Evolutionary conservation across 2,797 vertebrate genomes (phyloP).

Genomic region (Argentina silus): DNA sequence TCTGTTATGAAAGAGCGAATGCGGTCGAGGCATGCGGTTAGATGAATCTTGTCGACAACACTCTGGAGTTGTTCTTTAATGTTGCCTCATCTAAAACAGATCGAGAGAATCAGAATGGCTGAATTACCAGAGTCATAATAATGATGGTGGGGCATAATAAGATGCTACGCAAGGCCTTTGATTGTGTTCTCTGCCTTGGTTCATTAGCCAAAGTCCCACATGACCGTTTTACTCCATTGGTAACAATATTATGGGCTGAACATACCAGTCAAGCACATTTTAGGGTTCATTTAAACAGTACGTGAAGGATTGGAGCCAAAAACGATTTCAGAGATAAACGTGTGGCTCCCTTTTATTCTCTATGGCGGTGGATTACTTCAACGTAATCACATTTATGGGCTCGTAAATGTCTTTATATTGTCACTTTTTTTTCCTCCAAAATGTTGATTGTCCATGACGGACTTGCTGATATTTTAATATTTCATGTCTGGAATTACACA

Average conservation of each 20-base stretch:
- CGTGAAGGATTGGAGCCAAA: constrained; percentile 56
- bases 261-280: constrained; percentile 62
- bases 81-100: constrained; percentile 31
- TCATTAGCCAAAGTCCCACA: constrained; percentile 65
- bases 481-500: constrained; percentile 52
- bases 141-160: constrained; percentile 57
- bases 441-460: constrained; percentile 39
- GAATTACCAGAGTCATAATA: constrained; percentile 53
- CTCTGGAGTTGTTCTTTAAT: constrained; percentile 28
- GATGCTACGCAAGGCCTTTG: constrained; percentile 60
- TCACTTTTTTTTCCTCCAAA: constrained; percentile 40
- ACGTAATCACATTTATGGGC: constrained; percentile 70
- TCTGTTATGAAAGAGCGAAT: constrained; percentile 13
- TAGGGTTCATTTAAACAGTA: constrained; percentile 66
- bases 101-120: constrained; percentile 32
- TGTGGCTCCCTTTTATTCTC: constrained; percentile 51
- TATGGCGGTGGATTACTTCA: constrained; percentile 63
- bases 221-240: constrained; percentile 57
- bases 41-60: constrained; percentile 46
- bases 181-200: constrained; percentile 55
- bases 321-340: constrained; percentile 62
- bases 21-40: constrained; percentile 46
- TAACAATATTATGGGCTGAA: constrained; percentile 46
- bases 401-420: constrained; percentile 65
- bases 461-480: constrained; percentile 39